phyloP scores from a whole-genome alignment of 2,888 invertebrate genomes.

The Dynastes maya region DNA sequence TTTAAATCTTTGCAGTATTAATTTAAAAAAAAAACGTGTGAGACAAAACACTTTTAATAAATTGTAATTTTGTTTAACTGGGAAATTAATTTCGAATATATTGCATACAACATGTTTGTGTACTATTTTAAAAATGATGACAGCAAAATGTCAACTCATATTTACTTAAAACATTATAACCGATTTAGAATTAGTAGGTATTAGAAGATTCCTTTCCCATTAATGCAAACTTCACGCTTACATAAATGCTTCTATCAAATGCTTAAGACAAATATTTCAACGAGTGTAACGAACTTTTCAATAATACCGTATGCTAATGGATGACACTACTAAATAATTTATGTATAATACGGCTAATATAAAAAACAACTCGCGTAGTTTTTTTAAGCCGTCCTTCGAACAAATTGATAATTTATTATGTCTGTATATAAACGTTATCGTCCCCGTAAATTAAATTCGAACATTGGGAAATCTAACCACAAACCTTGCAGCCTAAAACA shows the following conservation, averaged over 20 bases:
- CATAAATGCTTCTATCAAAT: neutral
- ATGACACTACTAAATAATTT: constrained; percentile 34
- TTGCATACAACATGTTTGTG: too few relatives aligned
- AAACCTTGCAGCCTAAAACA: constrained; percentile 9
- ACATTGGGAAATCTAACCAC: constrained; percentile 19
- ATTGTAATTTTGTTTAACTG: too few relatives aligned
- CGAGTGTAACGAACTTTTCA: constrained; percentile 45
- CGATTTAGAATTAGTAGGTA: too few relatives aligned
- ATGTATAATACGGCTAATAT: constrained; percentile 44
- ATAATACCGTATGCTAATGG: constrained; percentile 42
- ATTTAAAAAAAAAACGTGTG: too few relatives aligned
- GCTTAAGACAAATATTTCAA: constrained; percentile 35
- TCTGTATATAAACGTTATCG: neutral
- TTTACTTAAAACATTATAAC: too few relatives aligned
- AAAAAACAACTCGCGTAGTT: constrained; percentile 41
- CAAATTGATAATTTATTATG: constrained; percentile 30
- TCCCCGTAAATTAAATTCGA: constrained; percentile 24
- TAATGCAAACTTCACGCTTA: too few relatives aligned
- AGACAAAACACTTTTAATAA: too few relatives aligned
- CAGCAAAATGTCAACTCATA: too few relatives aligned
- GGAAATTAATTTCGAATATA: too few relatives aligned
- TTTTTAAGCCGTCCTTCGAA: constrained; percentile 37
- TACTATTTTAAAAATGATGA: too few relatives aligned
- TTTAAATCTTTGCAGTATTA: too few relatives aligned
- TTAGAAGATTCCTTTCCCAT: too few relatives aligned